Base-by-base conservation (phyloP, 2,113 vertebrate species). In the Pachyramphus minor region DNA sequence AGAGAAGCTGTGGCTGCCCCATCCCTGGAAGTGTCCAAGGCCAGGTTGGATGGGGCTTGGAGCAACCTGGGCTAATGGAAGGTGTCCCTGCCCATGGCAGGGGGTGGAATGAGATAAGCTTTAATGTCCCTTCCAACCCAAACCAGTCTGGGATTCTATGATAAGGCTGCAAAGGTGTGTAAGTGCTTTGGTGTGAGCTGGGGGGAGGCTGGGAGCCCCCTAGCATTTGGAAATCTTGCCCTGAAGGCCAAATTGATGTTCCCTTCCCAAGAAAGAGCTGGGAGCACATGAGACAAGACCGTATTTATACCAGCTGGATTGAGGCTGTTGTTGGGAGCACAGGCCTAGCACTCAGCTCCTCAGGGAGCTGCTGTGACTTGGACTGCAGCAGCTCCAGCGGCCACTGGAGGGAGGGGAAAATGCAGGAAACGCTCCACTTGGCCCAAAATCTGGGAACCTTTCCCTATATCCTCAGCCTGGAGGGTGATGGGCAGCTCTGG, bases 331-430 rank as follows among this genome's bases (percentile, higher is more conserved):
- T 17, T 39, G n/a, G 67, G 20, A 42, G 33, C 44, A 4, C 13
- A 2, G 1, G 6, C 10, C 42, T 5, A 49, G 22, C 5, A 18
- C 75, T 31, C 16, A 27, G 6, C 33, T 33, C 18, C 28, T 44
- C 4, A 2, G 20, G 56, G n/a, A 33, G 59, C 58, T 31, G 56
- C 27, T 17, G 53, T 0, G 12, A 24, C 7, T 44, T 12, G 0
- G 44, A 2, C 35, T 95, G 93, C 91, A 95, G 89, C 83, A 72
- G 75, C 91, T 79, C 53, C 53, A 6, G 79, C 0, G 10, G 75
- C 95, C 83, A 9, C 95, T 90, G 93, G 94, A 95, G 86, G 96
- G 95, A 95, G 94, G 21, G 72, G 72, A 68, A 41, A 82, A 68
- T 23, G 13, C 76, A 49, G 21, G 42, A 28, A 42, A 49, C 31